Evolutionary conservation across 2,888 invertebrate species (phyloP).

Genomic region (Cryptus armator): DNA sequence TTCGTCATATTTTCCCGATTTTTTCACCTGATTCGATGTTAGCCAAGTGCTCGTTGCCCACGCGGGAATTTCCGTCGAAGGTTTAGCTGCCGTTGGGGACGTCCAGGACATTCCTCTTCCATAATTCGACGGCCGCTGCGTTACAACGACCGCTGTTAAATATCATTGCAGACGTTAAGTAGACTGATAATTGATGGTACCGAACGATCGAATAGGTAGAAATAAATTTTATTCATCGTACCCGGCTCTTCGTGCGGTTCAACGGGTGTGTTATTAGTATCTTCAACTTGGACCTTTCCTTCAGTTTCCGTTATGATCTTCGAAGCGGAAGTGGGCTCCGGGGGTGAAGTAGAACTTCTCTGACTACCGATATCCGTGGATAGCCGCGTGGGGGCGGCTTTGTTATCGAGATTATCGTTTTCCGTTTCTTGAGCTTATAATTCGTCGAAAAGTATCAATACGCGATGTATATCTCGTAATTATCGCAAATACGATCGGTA

Average conservation of each 20-base stretch:
- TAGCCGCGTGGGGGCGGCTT: conserved; percentile 29
- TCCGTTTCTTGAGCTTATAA: conserved; percentile 52
- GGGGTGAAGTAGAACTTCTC: conserved; percentile 39
- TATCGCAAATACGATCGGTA: background rate
- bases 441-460: background rate
- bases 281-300: conserved; percentile 40
- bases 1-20: background rate
- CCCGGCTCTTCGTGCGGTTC: conserved; percentile 60
- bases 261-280: conserved; percentile 42
- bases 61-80: conserved; percentile 77
- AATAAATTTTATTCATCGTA: conserved; percentile 21
- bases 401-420: conserved; percentile 52
- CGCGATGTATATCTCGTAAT: background rate
- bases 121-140: conserved; percentile 85
- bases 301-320: conserved; percentile 30
- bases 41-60: conserved; percentile 81
- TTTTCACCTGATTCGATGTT: conserved; percentile 75
- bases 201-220: conserved; percentile 2
- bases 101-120: conserved; percentile 86
- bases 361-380: conserved; percentile 47
- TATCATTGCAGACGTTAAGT: conserved; percentile 24
- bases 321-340: conserved; percentile 8
- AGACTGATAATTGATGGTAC: background rate
- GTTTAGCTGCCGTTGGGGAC: conserved; percentile 72
- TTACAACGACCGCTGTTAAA: conserved; percentile 73